Evolutionary conservation across 2,797 vertebrate species (phyloP).

Genomic region (Mus spretus): DNA sequence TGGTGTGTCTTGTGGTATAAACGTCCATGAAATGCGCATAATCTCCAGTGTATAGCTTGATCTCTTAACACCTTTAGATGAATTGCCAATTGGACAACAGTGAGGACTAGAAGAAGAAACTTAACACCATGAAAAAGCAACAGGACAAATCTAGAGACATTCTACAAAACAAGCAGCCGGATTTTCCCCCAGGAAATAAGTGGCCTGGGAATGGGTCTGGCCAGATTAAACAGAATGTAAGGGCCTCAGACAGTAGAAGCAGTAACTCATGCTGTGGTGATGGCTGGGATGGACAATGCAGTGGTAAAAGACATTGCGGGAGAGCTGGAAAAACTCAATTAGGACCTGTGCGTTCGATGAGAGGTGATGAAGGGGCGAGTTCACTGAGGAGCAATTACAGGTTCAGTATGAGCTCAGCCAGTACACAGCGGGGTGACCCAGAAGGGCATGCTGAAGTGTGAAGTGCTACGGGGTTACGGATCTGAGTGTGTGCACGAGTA

Average conservation of each 20-base stretch:
- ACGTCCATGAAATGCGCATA: slow-evolving; percentile 1
- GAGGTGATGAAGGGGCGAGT: not conserved
- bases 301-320: not conserved
- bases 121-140: not conserved
- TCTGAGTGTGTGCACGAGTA: not conserved
- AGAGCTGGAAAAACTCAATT: slow-evolving; percentile 12
- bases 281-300: slow-evolving; percentile 21
- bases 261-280: not conserved
- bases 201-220: not conserved
- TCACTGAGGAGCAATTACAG: not conserved
- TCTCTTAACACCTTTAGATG: not conserved
- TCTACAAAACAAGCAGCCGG: not conserved
- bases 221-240: slow-evolving; percentile 50
- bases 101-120: slow-evolving; percentile 9
- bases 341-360: not conserved
- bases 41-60: not conserved
- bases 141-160: not conserved
- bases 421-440: too few species aligned
- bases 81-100: slow-evolving; percentile 19
- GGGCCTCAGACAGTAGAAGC: not conserved
- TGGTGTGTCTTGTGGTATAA: not conserved
- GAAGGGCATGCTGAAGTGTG: too few species aligned
- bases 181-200: slow-evolving; percentile 18
- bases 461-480: too few species aligned
- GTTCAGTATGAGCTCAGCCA: not conserved